phyloP scores from a whole-genome alignment of 1,140 invertebrate genomes.

The Dendrolimus kikuchii region DNA sequence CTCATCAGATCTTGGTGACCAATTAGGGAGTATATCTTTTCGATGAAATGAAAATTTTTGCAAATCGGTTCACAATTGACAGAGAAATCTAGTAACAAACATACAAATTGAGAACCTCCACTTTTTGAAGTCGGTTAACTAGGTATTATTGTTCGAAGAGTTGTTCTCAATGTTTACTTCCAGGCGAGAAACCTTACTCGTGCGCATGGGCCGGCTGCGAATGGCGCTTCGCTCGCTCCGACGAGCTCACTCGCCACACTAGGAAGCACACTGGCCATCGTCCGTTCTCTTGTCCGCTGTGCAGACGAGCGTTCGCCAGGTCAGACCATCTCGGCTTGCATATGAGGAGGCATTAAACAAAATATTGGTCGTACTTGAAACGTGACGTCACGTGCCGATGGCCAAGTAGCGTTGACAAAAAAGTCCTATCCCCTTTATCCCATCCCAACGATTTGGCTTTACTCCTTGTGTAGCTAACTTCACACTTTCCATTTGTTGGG shows the following conservation, averaged over 20 bases:
- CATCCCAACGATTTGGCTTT: too few species aligned
- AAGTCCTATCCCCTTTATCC: too few species aligned
- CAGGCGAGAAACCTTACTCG: constrained; percentile 95
- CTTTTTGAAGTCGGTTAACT: too few species aligned
- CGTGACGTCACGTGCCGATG: background rate
- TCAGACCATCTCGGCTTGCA: constrained; percentile 96
- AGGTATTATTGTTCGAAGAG: too few species aligned
- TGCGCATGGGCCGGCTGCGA: constrained; percentile 96
- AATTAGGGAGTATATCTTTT: constrained; percentile 70
- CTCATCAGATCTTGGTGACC: too few species aligned
- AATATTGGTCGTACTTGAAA: background rate
- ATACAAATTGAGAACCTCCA: too few species aligned
- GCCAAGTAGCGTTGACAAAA: too few species aligned
- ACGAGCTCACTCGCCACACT: constrained; percentile 95
- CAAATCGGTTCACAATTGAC: background rate
- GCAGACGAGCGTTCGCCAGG: constrained; percentile 94
- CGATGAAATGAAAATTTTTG: constrained; percentile 3
- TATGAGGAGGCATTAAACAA: constrained; percentile 46
- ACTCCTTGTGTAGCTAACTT: too few species aligned
- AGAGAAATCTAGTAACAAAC: too few species aligned
- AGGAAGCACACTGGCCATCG: constrained; percentile 95
- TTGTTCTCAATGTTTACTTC: constrained; percentile 46
- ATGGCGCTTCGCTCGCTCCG: constrained; percentile 95
- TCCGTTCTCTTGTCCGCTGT: constrained; percentile 93
- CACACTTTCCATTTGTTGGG: too few species aligned